Percentiles rank a stretch among this genome's conserved stretches.
Conservation (phyloP, 2,113 vertebrate species). For the Petroica traversi region DNA sequence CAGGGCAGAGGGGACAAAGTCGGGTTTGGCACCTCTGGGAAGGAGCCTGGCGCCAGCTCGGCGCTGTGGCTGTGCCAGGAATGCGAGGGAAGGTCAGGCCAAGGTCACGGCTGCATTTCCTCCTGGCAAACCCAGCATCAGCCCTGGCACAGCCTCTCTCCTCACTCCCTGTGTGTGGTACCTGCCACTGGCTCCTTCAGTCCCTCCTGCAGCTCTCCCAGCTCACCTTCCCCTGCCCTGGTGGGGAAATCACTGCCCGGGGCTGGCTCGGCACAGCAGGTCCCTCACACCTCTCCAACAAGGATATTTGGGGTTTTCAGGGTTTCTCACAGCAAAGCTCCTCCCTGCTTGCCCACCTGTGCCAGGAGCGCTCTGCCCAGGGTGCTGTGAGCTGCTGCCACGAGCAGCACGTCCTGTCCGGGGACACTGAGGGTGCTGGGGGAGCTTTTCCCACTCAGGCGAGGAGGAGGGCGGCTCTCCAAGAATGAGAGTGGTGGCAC, state of each 20-base stretch:
- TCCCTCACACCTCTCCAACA: background rate
- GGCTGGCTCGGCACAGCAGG: accelerated
- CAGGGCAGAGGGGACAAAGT: accelerated
- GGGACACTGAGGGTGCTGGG: background rate
- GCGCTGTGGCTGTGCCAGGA: background rate
- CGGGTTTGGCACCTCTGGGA: background rate
- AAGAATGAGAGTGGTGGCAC: background rate
- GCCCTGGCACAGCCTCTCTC: background rate
- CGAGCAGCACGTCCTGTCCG: accelerated
- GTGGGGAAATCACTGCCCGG: background rate
- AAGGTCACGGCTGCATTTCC: conserved; percentile 1
- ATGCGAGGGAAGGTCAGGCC: background rate
- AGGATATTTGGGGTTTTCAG: background rate
- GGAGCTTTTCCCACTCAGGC: background rate
- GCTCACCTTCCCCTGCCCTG: background rate
- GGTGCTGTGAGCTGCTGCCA: background rate
- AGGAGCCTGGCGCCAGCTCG: background rate
- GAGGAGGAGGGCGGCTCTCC: background rate
- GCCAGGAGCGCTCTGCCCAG: accelerated
- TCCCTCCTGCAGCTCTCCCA: background rate
- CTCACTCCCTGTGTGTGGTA: background rate
- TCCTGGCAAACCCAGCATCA: background rate
- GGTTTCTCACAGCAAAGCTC: background rate
- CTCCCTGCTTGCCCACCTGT: accelerated
- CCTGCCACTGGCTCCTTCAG: background rate